Evolutionary conservation across 2,113 vertebrate genomes (phyloP), one percentile per base, ranked within the genome.

Genomic region (Saimiri boliviensis): DNA sequence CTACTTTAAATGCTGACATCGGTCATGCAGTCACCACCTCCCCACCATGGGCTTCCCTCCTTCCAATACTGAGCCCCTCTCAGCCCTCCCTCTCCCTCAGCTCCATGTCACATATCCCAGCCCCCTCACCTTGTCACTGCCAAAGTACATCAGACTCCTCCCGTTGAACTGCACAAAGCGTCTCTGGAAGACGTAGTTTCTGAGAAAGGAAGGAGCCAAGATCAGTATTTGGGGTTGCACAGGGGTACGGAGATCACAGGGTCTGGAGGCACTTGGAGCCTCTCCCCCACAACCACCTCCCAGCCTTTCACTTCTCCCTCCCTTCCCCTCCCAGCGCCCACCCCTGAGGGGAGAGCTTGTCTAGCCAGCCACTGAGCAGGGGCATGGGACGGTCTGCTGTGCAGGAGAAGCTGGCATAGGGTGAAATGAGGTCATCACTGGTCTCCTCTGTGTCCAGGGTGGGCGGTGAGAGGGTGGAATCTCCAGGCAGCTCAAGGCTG

Each of bases 291-390:
- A 47, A 11, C 82, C 40, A 58, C 40, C 79, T 66, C 85, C 45
- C 82, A 25, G 30, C 76, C 27, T 80, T 58, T n/a, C n/a, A 74
- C 42, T 83, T 23, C 32, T 82, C 82, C 20, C 16, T 63, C 82
- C 20, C 13, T 63, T 17, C n/a, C 81, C 35, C 58, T 63, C 66
- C 0, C 0, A 70, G 71, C 25, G 87, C 95, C 97, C 98, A 99
- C 99, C 99, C 99, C 95, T 99, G 99, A 9, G 99, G 99, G 7
- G 99, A 99, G n/a, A 99, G 99, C 97, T 99, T 99, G 98, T 99
- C 99, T 97, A 99, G 98, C 99, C 99, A 99, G 94, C 99, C 99
- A 0, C 98, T 99, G 96, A 99, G 99, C 98, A 99, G 97, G 86
- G 99, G 99, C 10, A 98, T 97, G 0, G 99, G 98, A 52, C 97